Base-by-base conservation (phyloP, 2,797 vertebrate species). In the Pangasius mekongensis region DNA sequence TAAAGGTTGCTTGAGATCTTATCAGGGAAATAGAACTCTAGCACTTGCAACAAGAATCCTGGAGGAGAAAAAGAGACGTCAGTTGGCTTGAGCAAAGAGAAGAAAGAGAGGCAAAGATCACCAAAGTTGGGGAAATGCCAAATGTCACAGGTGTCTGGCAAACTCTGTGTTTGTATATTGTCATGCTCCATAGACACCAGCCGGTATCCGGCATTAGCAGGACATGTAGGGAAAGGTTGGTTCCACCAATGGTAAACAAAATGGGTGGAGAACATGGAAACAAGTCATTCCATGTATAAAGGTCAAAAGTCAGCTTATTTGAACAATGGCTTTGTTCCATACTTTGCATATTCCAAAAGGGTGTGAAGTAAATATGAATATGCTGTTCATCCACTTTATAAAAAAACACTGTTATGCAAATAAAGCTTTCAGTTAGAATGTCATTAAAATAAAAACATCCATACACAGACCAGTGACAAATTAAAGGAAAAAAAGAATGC, bases 101-200 rank as follows among this genome's bases (percentile, higher is more conserved):
- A 84, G 81, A 86, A 87, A 69, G 83, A 87, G 89, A 87, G 56
- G 84, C 89, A 83, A 86, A 88, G 89, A 89, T 91, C 90, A 90
- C 91, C 91, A 94, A 90, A 90, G 91, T 74, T 95, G 94, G 94
- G 93, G 90, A 78, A 84, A 82, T 89, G 91, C 93, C 95, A 95
- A 94, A 88, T 74, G 84, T 91, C 91, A 93, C 95, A 96, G 94
- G 95, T 96, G 95, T 93, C 90, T 92, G 92, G 91, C 91, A 90
- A 87, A 95, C 93, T 94, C 43, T 85, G 58, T 54, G 74, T 69
- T 81, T 81, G 74, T 87, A 86, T 89, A 80, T 64, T 90, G 91
- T 89, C 89, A 87, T 91, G 90, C 80, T 84, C 76, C 86, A 87
- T 87, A 83, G 91, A 91, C 43, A 87, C 74, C 89, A 91, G 87